A percentile compares a stretch with the other conserved stretches of the same genome.
These are phyloP conservation scores for Gopherus flavomarginatus DNA, from an alignment of 2,113 vertebrate genomes.

Conservation along the genomic window DNA sequence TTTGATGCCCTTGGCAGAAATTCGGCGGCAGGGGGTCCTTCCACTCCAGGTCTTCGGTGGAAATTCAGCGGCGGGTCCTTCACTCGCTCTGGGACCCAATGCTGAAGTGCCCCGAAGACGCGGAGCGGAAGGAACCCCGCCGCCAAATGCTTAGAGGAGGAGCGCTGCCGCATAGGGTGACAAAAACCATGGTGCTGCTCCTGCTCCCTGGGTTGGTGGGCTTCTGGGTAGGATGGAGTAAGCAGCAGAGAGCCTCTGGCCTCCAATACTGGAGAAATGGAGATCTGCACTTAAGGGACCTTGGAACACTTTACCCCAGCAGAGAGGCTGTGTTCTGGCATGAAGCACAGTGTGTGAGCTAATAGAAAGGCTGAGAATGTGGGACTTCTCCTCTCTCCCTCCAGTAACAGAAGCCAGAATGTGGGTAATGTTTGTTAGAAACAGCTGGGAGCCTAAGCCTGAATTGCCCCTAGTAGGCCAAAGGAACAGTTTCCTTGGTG, in stretches of 20 bases:
- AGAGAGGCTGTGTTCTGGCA: not conserved
- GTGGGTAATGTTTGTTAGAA: accelerated
- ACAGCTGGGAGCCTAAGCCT: not conserved
- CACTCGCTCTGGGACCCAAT: too few relatives aligned
- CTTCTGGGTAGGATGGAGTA: not conserved
- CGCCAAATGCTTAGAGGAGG: too few relatives aligned
- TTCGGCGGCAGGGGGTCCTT: too few relatives aligned
- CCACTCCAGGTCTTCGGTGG: too few relatives aligned
- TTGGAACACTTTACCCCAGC: not conserved
- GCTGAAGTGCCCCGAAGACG: too few relatives aligned
- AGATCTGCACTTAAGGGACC: not conserved
- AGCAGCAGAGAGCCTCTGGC: not conserved
- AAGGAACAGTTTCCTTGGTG: not conserved
- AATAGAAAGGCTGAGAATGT: not conserved
- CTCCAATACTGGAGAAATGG: not conserved
- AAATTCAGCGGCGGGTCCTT: too few relatives aligned
- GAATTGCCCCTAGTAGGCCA: not conserved
- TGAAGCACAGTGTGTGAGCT: accelerated
- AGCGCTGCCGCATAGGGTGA: too few relatives aligned
- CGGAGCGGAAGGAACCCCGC: too few relatives aligned
- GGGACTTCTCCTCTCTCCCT: accelerated
- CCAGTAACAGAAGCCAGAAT: not conserved
- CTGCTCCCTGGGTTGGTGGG: not conserved
- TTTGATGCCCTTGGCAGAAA: too few relatives aligned
- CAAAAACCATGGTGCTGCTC: not conserved